Base-by-base conservation (phyloP, 2,888 invertebrate genomes). In the Pseudococcus jackbeardsleyi region DNA sequence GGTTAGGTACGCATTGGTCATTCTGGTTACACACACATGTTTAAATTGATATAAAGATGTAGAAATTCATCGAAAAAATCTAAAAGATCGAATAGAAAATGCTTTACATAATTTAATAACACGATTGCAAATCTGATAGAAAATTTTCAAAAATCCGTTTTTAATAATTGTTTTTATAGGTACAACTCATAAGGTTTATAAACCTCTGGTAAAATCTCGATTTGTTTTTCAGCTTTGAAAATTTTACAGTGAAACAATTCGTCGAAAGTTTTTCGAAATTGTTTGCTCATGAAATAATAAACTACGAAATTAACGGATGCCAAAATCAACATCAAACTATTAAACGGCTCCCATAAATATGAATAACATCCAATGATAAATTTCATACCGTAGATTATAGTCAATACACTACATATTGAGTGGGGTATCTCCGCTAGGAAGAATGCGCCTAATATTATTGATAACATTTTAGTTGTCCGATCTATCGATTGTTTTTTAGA, bases 221-320 rank as follows among this genome's bases (percentile, higher is more conserved):
- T 19, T 6, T 1, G 7, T 19, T 59, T 59, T 19, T 19, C 9
- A 59, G 59, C 7, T 5, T n/a, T 0, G 8, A 9, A 19, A 0
- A 9, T 8, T 9, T 59, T 19, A 19, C 59, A 59, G 11, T 19
- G 92, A 91, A 97, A 97, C 48, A 97, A 93, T 90, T 95, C 93
- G 54, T 94, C 94, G 91, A 96, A 96, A 2, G 96, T 96, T 89
- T 93, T 93, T 15, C 98, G 94, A 92, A 98, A 98, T 92, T 98
- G 98, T 59, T 96, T 94, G 90, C 97, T 97, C 98, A 98, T 98
- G 90, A 96, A 95, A 92, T 97, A 98, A 93, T 98, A 98, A 88
- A 98, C 93, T 90, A 98, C 96, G 92, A 98, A 98, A 92, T 98
- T 98, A 90, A 98, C 96, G 54, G 97, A 96, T 33, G 97, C 96